phyloP scores from a whole-genome alignment of 1,140 invertebrate genomes.

The Zaprionus capensis region DNA sequence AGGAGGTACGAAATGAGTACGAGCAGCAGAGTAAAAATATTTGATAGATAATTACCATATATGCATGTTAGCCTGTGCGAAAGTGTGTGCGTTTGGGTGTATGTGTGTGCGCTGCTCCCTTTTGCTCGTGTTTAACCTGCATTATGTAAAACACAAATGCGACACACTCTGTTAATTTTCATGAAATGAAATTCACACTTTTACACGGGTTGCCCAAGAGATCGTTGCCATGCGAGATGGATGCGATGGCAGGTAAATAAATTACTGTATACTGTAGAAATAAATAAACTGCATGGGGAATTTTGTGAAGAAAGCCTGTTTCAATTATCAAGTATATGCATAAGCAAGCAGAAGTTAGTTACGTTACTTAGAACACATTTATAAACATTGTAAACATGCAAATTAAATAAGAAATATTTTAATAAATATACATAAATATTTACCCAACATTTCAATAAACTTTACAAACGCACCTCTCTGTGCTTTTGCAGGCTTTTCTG shows the following conservation, averaged over 20 bases:
- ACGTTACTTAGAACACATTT: neutral
- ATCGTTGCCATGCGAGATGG: neutral
- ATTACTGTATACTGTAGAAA: too few relatives aligned
- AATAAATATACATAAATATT: neutral
- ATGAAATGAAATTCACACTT: slow-evolving; percentile 66
- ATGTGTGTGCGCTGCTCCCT: neutral
- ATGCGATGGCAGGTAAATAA: too few relatives aligned
- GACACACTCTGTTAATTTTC: slow-evolving; percentile 77
- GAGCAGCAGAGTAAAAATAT: slow-evolving; percentile 58
- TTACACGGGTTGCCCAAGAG: slow-evolving; percentile 14
- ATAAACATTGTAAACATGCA: neutral
- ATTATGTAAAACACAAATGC: slow-evolving; percentile 63
- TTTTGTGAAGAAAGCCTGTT: too few relatives aligned
- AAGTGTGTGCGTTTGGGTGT: slow-evolving; percentile 12
- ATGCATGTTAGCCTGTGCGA: slow-evolving; percentile 25
- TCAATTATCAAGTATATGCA: too few relatives aligned
- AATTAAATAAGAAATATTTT: too few relatives aligned
- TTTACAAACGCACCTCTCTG: slow-evolving; percentile 21
- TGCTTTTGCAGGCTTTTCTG: slow-evolving; percentile 26
- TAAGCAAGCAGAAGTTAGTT: too few relatives aligned
- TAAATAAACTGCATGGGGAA: too few relatives aligned
- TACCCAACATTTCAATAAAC: slow-evolving; percentile 2
- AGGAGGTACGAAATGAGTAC: neutral
- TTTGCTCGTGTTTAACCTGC: slow-evolving; percentile 51
- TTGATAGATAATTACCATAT: slow-evolving; percentile 67